Evolutionary conservation across 2,113 vertebrate genomes (phyloP).

Genomic region (Thomomys bottae): DNA sequence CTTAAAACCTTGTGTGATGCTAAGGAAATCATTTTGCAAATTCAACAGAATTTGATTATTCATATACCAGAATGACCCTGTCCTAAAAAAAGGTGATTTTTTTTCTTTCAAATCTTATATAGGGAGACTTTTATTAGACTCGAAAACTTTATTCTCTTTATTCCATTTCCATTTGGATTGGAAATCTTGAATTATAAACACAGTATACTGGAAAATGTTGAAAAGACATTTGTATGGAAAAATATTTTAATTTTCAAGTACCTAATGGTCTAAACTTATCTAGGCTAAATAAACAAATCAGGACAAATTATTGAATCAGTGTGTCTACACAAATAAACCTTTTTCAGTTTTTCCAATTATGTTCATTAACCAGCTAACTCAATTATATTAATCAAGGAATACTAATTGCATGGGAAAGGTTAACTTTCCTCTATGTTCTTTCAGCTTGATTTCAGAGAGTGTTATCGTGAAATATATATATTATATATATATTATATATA

Average conservation of each 20-base stretch:
- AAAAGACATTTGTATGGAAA: neutral
- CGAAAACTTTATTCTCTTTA: neutral
- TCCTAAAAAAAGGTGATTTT: neutral
- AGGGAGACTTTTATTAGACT: neutral
- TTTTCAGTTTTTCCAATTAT: neutral
- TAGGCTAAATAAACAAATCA: neutral
- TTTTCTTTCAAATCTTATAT: neutral
- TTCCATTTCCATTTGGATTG: neutral
- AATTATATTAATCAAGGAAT: neutral
- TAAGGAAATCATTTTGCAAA: slow-evolving; percentile 49
- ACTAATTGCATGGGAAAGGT: neutral
- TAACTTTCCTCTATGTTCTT: neutral
- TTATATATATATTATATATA: neutral
- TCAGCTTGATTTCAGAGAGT: neutral
- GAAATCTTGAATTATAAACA: neutral
- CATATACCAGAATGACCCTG: neutral
- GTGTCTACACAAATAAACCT: neutral
- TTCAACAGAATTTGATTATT: slow-evolving; percentile 57
- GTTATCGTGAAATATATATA: neutral
- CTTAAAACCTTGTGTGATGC: slow-evolving; percentile 11
- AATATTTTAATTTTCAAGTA: slow-evolving; percentile 11
- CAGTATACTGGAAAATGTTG: neutral
- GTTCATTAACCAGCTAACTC: neutral
- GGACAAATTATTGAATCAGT: neutral
- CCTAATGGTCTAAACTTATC: neutral